These are phyloP conservation scores for Stictocephala bisonia DNA, from an alignment of 2,888 invertebrate genomes.

Conservation along the genomic window DNA sequence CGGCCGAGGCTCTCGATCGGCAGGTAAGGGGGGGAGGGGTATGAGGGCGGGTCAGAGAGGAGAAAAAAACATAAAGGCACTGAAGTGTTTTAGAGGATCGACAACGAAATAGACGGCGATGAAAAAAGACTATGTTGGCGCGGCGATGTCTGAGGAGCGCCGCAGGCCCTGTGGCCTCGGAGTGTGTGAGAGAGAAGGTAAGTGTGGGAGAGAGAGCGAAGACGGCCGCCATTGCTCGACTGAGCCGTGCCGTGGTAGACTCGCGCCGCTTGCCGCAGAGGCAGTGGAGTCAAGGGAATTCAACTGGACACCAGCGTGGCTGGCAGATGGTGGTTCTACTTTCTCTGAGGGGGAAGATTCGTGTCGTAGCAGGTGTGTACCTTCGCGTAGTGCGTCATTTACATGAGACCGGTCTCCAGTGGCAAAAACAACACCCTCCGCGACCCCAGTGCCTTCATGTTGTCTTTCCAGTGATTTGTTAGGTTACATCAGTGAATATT, in stretches of 20 bases:
- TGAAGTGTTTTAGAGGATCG: constrained; percentile 47
- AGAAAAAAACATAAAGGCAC: constrained; percentile 45
- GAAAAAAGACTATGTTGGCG: constrained; percentile 43
- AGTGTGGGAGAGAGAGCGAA: constrained; percentile 45
- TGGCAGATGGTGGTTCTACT: constrained; percentile 26
- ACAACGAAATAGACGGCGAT: constrained; percentile 46
- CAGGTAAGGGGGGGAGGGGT: background rate
- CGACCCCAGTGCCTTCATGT: background rate
- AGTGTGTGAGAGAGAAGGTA: constrained; percentile 43
- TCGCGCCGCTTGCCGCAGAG: background rate
- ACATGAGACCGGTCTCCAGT: constrained; percentile 32
- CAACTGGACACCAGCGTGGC: constrained; percentile 35
- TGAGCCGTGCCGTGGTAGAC: constrained; percentile 17
- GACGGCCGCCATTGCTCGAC: constrained; percentile 18
- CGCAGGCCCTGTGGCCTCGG: constrained; percentile 42
- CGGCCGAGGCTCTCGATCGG: constrained; percentile 10
- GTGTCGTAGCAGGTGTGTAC: constrained; percentile 21
- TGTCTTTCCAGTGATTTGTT: constrained; percentile 7
- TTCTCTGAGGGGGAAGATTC: constrained; percentile 36
- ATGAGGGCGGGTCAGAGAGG: constrained; percentile 45
- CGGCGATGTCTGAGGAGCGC: constrained; percentile 44
- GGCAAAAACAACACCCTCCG: background rate
- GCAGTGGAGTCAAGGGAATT: constrained; percentile 26
- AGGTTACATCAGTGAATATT: constrained; percentile 7
- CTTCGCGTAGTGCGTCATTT: constrained; percentile 18